phyloP scores from a whole-genome alignment of 2,888 invertebrate species.

The Baccha elongata region DNA sequence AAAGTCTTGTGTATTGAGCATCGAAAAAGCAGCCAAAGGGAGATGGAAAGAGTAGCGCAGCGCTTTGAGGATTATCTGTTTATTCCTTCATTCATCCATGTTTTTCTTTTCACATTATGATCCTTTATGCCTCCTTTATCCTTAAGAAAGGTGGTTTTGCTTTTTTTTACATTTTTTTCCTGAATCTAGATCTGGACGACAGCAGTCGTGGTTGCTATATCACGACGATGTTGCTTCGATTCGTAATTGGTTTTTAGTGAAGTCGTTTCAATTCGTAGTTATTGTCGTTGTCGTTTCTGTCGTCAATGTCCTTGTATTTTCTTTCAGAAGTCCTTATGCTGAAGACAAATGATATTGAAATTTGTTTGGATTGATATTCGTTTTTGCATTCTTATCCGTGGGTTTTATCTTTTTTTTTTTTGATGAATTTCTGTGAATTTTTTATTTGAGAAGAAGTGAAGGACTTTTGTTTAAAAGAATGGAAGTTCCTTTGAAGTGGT shows the following conservation, averaged over 20 bases:
- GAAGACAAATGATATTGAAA: slow-evolving; percentile 72
- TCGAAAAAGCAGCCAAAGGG: slow-evolving; percentile 31
- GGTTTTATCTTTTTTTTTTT: slow-evolving; percentile 43
- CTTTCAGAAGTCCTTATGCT: slow-evolving; percentile 45
- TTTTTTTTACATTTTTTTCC: slow-evolving; percentile 4
- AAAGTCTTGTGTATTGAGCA: slow-evolving; percentile 71
- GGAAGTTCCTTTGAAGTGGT: slow-evolving; percentile 22
- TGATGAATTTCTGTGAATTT: slow-evolving; percentile 12
- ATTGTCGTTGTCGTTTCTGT: slow-evolving; percentile 52
- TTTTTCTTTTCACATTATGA: slow-evolving; percentile 30
- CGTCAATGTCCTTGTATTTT: slow-evolving; percentile 54
- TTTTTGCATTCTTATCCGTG: slow-evolving; percentile 55
- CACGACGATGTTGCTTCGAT: slow-evolving; percentile 66
- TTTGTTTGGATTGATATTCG: slow-evolving; percentile 72
- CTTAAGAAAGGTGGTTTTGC: slow-evolving; percentile 27
- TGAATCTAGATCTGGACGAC: slow-evolving; percentile 20
- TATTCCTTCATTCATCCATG: slow-evolving; percentile 49
- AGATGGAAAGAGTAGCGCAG: slow-evolving; percentile 27
- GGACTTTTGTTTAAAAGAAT: slow-evolving; percentile 19
- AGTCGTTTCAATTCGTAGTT: slow-evolving; percentile 68
- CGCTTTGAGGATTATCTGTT: slow-evolving; percentile 69
- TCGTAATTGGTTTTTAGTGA: slow-evolving; percentile 74
- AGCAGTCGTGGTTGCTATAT: slow-evolving; percentile 18
- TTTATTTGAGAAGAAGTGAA: background rate
- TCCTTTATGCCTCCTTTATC: slow-evolving; percentile 18